Percentiles rank a stretch among this genome's conserved stretches.
Evolutionary conservation across 2,113 vertebrate genomes (phyloP).

Genomic region (Heliornis fulica): DNA sequence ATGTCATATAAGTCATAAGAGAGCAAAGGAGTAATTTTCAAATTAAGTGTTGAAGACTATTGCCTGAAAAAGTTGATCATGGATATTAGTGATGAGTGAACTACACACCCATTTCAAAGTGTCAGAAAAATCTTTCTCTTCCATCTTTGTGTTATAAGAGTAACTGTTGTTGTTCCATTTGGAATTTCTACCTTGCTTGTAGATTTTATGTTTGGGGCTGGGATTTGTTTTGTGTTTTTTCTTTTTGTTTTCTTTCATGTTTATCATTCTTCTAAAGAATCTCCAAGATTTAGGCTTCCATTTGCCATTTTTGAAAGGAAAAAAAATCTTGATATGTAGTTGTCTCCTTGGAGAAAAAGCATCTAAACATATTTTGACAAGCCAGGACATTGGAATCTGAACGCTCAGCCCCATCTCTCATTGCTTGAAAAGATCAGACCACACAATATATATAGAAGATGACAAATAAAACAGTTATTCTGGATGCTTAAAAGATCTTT

Average conservation of each 20-base stretch:
- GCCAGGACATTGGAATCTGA: neutral
- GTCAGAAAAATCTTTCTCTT: neutral
- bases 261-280: neutral
- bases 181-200: neutral
- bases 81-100: neutral
- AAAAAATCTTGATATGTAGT: neutral
- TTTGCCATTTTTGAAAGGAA: neutral
- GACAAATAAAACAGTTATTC: neutral
- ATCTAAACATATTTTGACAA: neutral
- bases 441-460: neutral
- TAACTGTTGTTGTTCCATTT: neutral
- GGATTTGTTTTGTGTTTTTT: too few relatives aligned
- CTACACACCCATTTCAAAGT: neutral
- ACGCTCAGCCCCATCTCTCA: neutral
- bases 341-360: neutral
- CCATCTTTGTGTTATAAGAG: neutral
- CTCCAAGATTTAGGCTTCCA: neutral
- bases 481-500: neutral
- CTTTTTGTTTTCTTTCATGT: rapidly evolving
- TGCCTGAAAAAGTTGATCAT: neutral
- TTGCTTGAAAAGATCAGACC: neutral
- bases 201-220: too few relatives aligned
- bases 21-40: neutral
- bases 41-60: neutral
- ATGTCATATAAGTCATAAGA: neutral